Percentiles rank a stretch among this genome's conserved stretches.
phyloP scores from a whole-genome alignment of 1,140 invertebrate species.

The Drosophila navojoa region DNA sequence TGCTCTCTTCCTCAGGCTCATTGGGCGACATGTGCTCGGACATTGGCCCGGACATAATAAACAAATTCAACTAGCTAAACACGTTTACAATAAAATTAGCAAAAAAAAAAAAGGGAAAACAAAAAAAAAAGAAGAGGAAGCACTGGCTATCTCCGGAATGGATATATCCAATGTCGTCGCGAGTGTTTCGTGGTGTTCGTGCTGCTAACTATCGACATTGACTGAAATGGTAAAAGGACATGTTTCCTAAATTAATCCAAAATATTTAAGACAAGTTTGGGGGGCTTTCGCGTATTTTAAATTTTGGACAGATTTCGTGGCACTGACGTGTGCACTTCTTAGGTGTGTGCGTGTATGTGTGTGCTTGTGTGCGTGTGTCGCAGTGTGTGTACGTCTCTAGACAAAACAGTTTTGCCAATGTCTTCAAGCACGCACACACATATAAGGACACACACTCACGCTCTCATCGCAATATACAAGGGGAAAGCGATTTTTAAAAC shows the following conservation, averaged over 20 bases:
- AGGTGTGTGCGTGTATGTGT: constrained; percentile 24
- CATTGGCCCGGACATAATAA: constrained; percentile 36
- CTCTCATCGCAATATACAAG: neutral
- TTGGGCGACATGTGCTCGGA: constrained; percentile 38
- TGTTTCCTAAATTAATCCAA: constrained; percentile 1
- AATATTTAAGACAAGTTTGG: neutral
- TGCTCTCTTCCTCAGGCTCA: constrained; percentile 46
- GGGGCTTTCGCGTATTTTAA: neutral
- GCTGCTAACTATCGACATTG: constrained; percentile 72
- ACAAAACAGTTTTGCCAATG: neutral
- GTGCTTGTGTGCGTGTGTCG: constrained; percentile 5
- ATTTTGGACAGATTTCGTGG: constrained; percentile 55
- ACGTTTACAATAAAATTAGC: constrained; percentile 3
- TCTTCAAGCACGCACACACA: neutral
- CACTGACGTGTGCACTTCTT: constrained; percentile 75
- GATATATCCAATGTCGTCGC: constrained; percentile 65
- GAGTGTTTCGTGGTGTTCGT: constrained; percentile 46
- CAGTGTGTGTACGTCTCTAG: constrained; percentile 11
- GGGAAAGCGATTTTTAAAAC: constrained; percentile 4
- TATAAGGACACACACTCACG: neutral
- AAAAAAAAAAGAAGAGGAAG: constrained; percentile 27
- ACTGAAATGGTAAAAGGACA: constrained; percentile 52
- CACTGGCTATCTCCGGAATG: constrained; percentile 65
- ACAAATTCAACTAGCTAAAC: constrained; percentile 38
- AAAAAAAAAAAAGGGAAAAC: constrained; percentile 19